A percentile compares a stretch with the other conserved stretches of the same genome.
phyloP scores from a whole-genome alignment of 2,797 vertebrate species.

The Rhinogobio ventralis region DNA sequence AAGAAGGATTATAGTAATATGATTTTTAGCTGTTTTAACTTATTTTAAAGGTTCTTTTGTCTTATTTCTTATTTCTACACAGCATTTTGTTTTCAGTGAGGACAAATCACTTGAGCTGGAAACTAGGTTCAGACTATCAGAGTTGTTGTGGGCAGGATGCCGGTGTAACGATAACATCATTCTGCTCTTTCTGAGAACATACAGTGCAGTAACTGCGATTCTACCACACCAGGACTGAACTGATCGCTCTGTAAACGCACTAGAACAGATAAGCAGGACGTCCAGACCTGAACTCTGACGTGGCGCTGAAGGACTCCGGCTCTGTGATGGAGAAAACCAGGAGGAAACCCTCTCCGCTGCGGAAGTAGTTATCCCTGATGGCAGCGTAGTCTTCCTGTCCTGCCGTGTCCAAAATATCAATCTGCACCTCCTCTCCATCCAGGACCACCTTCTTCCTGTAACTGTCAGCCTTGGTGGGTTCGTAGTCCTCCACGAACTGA shows the following conservation, averaged over 20 bases:
- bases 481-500: conserved; percentile 98
- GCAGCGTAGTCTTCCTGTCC: conserved; percentile 98
- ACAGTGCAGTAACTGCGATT: not conserved
- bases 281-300: conserved; percentile 86
- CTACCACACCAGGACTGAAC: conserved; percentile 55
- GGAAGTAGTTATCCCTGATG: conserved; percentile 97
- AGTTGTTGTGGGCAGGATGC: not conserved
- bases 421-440: conserved; percentile 81
- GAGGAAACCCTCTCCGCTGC: conserved; percentile 95
- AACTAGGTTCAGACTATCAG: too few relatives aligned
- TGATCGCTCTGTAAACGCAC: too few relatives aligned
- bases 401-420: conserved; percentile 97
- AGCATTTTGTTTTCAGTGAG: not conserved
- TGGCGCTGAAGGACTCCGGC: conserved; percentile 91
- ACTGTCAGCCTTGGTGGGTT: conserved; percentile 98
- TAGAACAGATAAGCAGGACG: not conserved
- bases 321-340: conserved; percentile 97
- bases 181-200: not conserved
- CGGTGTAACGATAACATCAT: not conserved
- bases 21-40: not conserved
- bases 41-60: not conserved
- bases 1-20: not conserved
- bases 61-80: not conserved
- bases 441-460: conserved; percentile 97
- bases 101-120: not conserved